Evolutionary conservation across 2,113 vertebrate species (phyloP).

Genomic region (Rhineura floridana): DNA sequence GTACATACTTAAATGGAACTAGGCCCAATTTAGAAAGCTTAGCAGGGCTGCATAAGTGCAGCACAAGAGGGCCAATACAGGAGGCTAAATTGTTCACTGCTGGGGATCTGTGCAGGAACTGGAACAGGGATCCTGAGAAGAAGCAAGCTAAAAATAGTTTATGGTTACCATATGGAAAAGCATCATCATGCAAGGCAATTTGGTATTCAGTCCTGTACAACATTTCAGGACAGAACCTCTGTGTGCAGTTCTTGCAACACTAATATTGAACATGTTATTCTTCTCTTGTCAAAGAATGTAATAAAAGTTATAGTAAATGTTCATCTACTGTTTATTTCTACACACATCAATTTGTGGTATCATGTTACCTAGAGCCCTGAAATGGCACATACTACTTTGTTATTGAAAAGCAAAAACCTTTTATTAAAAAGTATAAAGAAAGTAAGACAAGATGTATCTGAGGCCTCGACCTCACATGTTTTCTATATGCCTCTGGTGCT

Average conservation of each 20-base stretch:
- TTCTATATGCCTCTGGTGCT: background rate
- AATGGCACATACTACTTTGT: background rate
- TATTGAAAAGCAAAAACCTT: background rate
- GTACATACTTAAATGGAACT: background rate
- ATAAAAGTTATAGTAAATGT: background rate
- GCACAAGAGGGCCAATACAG: too few species aligned
- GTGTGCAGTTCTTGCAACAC: background rate
- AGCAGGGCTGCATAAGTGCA: background rate
- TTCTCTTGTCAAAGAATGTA: background rate
- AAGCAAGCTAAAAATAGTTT: background rate
- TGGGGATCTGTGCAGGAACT: background rate
- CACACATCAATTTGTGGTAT: background rate
- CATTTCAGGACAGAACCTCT: background rate
- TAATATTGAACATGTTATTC: background rate
- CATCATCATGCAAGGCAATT: background rate
- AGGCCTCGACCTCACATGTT: background rate
- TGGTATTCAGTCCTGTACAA: background rate
- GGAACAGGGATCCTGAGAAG: background rate
- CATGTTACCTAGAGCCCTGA: background rate
- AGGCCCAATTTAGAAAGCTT: background rate
- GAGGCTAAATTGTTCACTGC: background rate
- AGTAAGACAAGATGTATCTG: background rate
- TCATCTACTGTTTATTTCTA: background rate
- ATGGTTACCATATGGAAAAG: background rate
- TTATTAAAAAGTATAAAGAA: constrained; percentile 12